A percentile compares a stretch with the other conserved stretches of the same genome.
Conservation (phyloP, 2,113 vertebrate species). For the Engystomops pustulosus region DNA sequence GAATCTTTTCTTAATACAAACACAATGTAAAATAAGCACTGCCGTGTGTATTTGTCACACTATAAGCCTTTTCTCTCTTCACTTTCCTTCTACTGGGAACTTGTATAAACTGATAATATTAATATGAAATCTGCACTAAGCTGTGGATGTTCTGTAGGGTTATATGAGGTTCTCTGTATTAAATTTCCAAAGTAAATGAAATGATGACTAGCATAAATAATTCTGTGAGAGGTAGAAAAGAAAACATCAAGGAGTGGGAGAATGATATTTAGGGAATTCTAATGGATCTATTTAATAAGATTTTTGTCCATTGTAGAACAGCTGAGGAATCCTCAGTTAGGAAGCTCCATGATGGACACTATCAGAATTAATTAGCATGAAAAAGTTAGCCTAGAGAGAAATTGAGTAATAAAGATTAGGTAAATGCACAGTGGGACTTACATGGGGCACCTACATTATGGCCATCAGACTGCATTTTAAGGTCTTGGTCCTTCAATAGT, state of each 20-base stretch:
- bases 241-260: neutral
- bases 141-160: neutral
- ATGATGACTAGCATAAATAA: neutral
- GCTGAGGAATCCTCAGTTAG: constrained; percentile 2
- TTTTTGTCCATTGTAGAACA: constrained; percentile 14
- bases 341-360: constrained; percentile 23
- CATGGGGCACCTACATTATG: constrained; percentile 13
- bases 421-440: constrained; percentile 4
- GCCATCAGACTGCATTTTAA: constrained; percentile 18
- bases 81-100: constrained; percentile 7
- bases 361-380: constrained; percentile 45
- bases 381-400: constrained; percentile 8
- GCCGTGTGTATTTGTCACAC: neutral
- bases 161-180: neutral
- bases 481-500: neutral
- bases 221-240: neutral
- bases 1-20: neutral
- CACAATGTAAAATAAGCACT: neutral
- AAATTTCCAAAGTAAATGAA: constrained; percentile 5
- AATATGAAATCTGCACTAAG: neutral
- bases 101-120: constrained; percentile 8
- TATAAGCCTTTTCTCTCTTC: neutral
- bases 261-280: neutral
- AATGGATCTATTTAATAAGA: neutral
- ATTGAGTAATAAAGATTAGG: constrained; percentile 20